phyloP scores from a whole-genome alignment of 2,113 vertebrate genomes.

The Condylura cristata region DNA sequence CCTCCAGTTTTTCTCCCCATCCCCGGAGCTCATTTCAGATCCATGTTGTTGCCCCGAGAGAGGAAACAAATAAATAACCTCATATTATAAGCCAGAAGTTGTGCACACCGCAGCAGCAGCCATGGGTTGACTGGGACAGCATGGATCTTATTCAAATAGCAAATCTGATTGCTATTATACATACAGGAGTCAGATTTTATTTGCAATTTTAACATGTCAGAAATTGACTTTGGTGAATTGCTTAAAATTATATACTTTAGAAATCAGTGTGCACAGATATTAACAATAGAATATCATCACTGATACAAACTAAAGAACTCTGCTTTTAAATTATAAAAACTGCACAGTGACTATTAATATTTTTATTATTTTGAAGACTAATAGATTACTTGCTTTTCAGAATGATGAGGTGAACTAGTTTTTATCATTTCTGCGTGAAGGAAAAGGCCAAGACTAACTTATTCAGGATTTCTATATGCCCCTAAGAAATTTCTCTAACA shows the following conservation, averaged over 20 bases:
- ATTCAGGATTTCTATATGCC: background rate
- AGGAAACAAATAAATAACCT: background rate
- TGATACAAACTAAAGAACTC: slow-evolving; percentile 1
- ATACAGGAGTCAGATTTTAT: background rate
- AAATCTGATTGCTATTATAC: background rate
- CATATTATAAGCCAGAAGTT: background rate
- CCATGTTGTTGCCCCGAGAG: background rate
- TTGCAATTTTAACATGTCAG: slow-evolving; percentile 9
- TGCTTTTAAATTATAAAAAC: slow-evolving; percentile 42
- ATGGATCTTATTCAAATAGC: background rate
- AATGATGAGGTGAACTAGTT: background rate
- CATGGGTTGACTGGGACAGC: background rate
- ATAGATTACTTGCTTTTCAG: slow-evolving; percentile 57
- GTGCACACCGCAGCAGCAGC: background rate
- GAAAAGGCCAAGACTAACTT: too few species aligned
- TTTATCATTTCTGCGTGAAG: slow-evolving; percentile 28
- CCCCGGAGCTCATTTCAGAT: slow-evolving; percentile 23
- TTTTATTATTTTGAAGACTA: slow-evolving; percentile 31
- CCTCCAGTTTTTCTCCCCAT: background rate
- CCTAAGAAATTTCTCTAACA: background rate
- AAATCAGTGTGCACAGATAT: slow-evolving; percentile 32
- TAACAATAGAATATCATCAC: background rate
- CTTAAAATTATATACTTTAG: slow-evolving; percentile 48
- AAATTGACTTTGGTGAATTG: slow-evolving; percentile 27
- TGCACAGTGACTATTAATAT: slow-evolving; percentile 7